Percentiles rank a stretch among this genome's conserved stretches.
These are phyloP conservation scores for Sebastes hubbsi DNA, from an alignment of 2,797 vertebrate species.

Conservation along the genomic window DNA sequence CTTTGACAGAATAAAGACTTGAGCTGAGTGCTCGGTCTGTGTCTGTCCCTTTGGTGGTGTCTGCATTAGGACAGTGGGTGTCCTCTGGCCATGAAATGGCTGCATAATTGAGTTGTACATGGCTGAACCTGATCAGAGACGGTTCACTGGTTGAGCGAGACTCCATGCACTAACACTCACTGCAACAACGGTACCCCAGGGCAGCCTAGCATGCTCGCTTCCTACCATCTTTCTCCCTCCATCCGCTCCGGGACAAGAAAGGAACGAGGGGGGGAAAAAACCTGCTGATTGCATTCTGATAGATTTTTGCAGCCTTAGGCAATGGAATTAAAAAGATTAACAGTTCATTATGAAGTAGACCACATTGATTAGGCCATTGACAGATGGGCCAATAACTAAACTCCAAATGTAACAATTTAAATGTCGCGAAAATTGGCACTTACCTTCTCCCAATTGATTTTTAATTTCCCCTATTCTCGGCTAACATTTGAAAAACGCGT, in stretches of 20 bases:
- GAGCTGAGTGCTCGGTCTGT: slow-evolving; percentile 41
- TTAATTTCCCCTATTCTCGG: slow-evolving; percentile 70
- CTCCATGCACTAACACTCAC: slow-evolving; percentile 74
- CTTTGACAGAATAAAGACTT: slow-evolving; percentile 37
- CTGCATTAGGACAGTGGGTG: slow-evolving; percentile 76
- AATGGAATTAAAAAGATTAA: slow-evolving; percentile 86
- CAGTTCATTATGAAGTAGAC: slow-evolving; percentile 85
- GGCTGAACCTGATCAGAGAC: slow-evolving; percentile 84
- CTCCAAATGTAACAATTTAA: slow-evolving; percentile 82
- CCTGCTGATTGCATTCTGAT: slow-evolving; percentile 84
- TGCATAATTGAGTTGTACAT: slow-evolving; percentile 85
- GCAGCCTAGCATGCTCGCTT: slow-evolving; percentile 60
- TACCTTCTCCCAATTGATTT: slow-evolving; percentile 74
- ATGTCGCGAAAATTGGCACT: slow-evolving; percentile 78
- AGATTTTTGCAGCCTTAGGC: slow-evolving; percentile 84
- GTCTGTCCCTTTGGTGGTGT: slow-evolving; percentile 63
- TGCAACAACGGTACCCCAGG: slow-evolving; percentile 73
- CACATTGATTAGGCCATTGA: slow-evolving; percentile 81
- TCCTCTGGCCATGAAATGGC: slow-evolving; percentile 82
- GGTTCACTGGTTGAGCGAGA: slow-evolving; percentile 82
- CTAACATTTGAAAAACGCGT: slow-evolving; percentile 71
- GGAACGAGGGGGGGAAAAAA: slow-evolving; percentile 36
- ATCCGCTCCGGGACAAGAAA: slow-evolving; percentile 61
- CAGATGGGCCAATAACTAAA: slow-evolving; percentile 80
- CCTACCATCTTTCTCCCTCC: slow-evolving; percentile 64